Evolutionary conservation across 2,888 invertebrate genomes (phyloP), one percentile per base, ranked within the genome.

Genomic region (Phlogophora meticulosa): DNA sequence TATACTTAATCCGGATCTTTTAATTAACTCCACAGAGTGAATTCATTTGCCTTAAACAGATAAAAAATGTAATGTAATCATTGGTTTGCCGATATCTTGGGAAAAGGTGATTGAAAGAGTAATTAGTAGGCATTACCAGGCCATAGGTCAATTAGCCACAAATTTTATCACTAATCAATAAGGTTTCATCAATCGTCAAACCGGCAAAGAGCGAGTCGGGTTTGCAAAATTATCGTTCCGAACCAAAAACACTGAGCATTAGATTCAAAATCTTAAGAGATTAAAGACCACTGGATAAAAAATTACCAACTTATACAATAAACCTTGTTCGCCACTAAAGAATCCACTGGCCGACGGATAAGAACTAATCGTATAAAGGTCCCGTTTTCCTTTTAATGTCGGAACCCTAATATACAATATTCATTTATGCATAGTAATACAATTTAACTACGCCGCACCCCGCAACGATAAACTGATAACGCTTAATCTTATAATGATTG

Each of bases 51-150:
- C 15, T 22, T 24, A 55, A 38, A 13, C 34, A 34, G 45, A 77
- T 76, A 58, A 72, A 62, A 59, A 56, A 45, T 56, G 32, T 43
- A 77, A 51, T 42, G 34, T 53, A 58, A 66, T 78, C 28, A 51
- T 77, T 57, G 34, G 48, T 45, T 66, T 61, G 42, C 40, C 53
- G 48, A 53, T 78, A 55, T 43, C 45, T 73, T 36, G 15, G 5
- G 34, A 17, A 34, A 40, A 28, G 34, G 59, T 53, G 34, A 72
- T 59, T 52, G 34, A 45, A 11, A n/a, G 4, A 48, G 49, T 59
- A 52, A 65, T 73, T 56, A 63, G 38, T 43, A 42, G 53, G 34
- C 34, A 72, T 58, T 38, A 48, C n/a, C 13, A 40, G 46, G 34
- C 34, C 43, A 17, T 43, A 53, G 46, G 24, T 43, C 56, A 73